Evolutionary conservation across 2,888 invertebrate genomes (phyloP).

Genomic region (Dexiosoma caninum): DNA sequence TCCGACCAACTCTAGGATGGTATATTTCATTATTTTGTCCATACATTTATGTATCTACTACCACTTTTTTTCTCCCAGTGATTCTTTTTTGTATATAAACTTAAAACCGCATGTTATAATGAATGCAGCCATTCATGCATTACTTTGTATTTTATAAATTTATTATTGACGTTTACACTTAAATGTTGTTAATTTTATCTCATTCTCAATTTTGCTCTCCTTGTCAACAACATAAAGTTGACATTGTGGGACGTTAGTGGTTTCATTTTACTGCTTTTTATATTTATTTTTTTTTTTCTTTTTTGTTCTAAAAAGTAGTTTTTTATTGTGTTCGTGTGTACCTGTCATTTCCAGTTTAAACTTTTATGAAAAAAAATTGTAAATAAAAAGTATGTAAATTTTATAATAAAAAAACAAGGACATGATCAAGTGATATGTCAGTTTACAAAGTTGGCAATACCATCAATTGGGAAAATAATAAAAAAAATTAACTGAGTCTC

Average conservation of each 20-base stretch:
- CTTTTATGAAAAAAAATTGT: background rate
- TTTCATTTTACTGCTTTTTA: background rate
- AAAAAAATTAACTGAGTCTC: too few relatives aligned
- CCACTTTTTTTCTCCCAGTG: too few relatives aligned
- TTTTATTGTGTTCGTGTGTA: constrained; percentile 18
- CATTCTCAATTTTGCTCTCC: background rate
- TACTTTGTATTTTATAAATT: constrained; percentile 16
- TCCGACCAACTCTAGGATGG: too few relatives aligned
- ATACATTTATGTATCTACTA: too few relatives aligned
- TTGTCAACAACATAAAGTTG: background rate
- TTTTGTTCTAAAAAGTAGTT: background rate
- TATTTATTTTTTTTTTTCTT: too few relatives aligned
- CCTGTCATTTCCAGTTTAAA: constrained; percentile 41
- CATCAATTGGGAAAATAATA: too few relatives aligned
- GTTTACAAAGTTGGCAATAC: background rate
- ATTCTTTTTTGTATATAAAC: too few relatives aligned
- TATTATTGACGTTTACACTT: constrained; percentile 18
- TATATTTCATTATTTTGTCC: too few relatives aligned
- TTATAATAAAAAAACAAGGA: background rate
- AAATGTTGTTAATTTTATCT: background rate
- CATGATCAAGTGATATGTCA: constrained; percentile 13
- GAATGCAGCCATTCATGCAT: background rate
- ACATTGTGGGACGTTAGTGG: constrained; percentile 25
- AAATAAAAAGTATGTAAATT: background rate
- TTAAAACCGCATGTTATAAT: background rate